phyloP scores from a whole-genome alignment of 1,140 invertebrate species.

The Ruditapes philippinarum region DNA sequence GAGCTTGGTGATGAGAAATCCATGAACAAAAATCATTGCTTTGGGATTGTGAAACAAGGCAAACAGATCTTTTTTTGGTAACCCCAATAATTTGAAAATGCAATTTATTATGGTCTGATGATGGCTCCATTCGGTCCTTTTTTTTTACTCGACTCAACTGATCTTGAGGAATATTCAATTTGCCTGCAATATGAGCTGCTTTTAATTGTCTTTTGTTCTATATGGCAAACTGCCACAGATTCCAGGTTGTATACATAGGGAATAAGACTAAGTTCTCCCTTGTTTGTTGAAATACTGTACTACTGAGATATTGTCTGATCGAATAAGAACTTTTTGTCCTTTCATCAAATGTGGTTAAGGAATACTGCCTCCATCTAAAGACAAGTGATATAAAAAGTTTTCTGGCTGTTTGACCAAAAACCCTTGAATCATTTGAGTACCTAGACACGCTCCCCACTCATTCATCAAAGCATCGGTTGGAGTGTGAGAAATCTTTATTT shows the following conservation, averaged over 20 bases:
- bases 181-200: no score
- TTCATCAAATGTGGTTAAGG: neutral
- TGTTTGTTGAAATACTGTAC: neutral
- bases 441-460: no score
- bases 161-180: neutral
- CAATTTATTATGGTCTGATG: neutral
- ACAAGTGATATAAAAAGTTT: no score
- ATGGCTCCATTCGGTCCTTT: neutral
- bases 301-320: neutral
- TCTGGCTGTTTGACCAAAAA: no score
- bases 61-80: no score
- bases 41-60: no score
- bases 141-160: conserved; percentile 15
- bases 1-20: conserved; percentile 49
- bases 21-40: conserved; percentile 67
- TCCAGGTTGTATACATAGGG: neutral
- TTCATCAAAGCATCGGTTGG: no score
- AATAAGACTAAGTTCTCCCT: neutral
- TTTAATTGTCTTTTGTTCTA: neutral
- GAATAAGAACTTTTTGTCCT: neutral
- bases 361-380: neutral
- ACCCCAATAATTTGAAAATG: no score
- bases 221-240: neutral
- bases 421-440: no score
- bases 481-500: no score